phyloP scores from a whole-genome alignment of 1,140 invertebrate species.

The Caenorhabditis elegans region WBcel235 BX284606.5:11324001-11324500 shows the following conservation, averaged over 20 bases:
- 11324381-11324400: slow-evolving; percentile 19
- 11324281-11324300: neutral
- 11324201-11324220: neutral
- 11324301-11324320: neutral
- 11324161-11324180: neutral
- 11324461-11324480: neutral
- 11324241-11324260: neutral
- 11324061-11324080: too few relatives aligned
- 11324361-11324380: neutral
- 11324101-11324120: neutral
- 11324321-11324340: slow-evolving; percentile 3
- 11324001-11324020: slow-evolving; percentile 27
- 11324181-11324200: neutral
- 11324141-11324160: slow-evolving; percentile 4
- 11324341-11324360: neutral
- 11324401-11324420: neutral
- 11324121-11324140: neutral
- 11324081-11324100: neutral
- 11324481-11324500: neutral
- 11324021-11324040: slow-evolving; percentile 5
- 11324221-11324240: neutral
- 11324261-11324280: neutral
- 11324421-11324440: neutral
- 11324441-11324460: slow-evolving; percentile 20
- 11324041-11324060: neutral